Base-by-base conservation (phyloP, 2,797 vertebrate genomes). In the Cheirogaleus major region DNA sequence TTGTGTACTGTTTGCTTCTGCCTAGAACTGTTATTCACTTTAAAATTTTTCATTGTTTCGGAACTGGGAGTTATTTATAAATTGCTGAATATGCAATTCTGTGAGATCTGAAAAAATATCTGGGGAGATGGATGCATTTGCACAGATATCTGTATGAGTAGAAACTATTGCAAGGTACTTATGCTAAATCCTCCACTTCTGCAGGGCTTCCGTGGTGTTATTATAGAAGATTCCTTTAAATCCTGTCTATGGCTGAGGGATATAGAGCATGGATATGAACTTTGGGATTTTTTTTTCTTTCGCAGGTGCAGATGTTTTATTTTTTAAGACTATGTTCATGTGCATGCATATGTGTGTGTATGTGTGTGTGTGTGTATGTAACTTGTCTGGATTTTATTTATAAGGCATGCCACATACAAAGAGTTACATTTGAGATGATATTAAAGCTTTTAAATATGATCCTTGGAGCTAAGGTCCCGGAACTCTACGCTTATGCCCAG, bases 71-170 rank as follows among this genome's bases (percentile, higher is more conserved):
- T 98, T 98, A 98, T 99, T 98, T 98, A 97, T 98, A 98, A 98
- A 98, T 98, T 99, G 99, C 99, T 99, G 98, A 99, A 98, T 97
- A 95, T 98, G 98, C 98, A 99, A 95, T 98, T 98, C 98, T 98
- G 95, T 97, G 63, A 96, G 96, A 97, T 98, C 95, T 98, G 97
- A 97, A 89, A 98, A 98, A 98, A 98, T 97, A 98, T 97, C 98
- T 98, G 93, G 95, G 98, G 97, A 97, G 98, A 98, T 96, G 78
- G 90, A 98, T 98, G 97, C 93, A 97, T 98, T 98, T 98, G 96
- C 96, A 98, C 93, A 97, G 97, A 97, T 97, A 98, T 96, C 94
- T 95, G 97, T 98, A 93, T 97, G 96, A 97, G 96, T 98, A 98
- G 95, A 98, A 97, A 98, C 96, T 98, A 97, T 97, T 98, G 98